Evolutionary conservation across 1,140 invertebrate genomes (phyloP), one percentile per base, ranked within the genome.

Genomic region (Scaptodrosophila lebanonensis): DNA sequence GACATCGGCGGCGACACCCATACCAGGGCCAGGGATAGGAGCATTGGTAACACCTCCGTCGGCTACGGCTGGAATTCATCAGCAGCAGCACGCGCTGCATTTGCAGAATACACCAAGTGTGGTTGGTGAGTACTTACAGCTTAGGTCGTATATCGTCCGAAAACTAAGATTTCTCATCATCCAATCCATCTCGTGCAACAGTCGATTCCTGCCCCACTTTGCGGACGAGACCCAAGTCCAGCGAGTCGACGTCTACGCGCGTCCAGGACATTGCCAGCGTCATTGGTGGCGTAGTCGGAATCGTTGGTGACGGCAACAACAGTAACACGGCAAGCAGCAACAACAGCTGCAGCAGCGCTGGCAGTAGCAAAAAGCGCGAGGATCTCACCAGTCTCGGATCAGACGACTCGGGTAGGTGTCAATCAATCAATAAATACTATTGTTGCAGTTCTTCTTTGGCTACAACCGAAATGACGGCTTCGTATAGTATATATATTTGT

Each of bases 321-420:
- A 56, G 39, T 42, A 45, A 36, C 39, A 42, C 57, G 38, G 59
- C 17, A 42, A 71, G 59, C 39, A 69, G 64, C 45, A 71, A 59
- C 44, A 66, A 70, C 7, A 67, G 58, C 38, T 73, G 64, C 53
- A 83, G 70, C 47, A 62, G 65, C 29, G 64, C 57, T 1, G 68
- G 69, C 20, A 83, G 79, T 51, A 85, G 59, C 16, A 86, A 87
- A 39, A 87, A 91, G 68, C 88, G 91, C 22, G 91, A 92, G 62
- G 92, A 93, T 86, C 88, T 93, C 29, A 91, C 92, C 17, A 93
- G 92, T 70, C 86, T 95, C 5, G 94, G 94, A 9, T 96, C 95
- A 0, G 95, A 96, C 84, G 95, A 97, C 87, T 95, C 94, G 9
- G 91, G 91, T 87, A 64, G 38, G 63, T 49, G 1, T 8, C 22